Evolutionary conservation across 2,888 invertebrate genomes (phyloP), one percentile per base, ranked within the genome.

Genomic region (Drosophila heteroneura): DNA sequence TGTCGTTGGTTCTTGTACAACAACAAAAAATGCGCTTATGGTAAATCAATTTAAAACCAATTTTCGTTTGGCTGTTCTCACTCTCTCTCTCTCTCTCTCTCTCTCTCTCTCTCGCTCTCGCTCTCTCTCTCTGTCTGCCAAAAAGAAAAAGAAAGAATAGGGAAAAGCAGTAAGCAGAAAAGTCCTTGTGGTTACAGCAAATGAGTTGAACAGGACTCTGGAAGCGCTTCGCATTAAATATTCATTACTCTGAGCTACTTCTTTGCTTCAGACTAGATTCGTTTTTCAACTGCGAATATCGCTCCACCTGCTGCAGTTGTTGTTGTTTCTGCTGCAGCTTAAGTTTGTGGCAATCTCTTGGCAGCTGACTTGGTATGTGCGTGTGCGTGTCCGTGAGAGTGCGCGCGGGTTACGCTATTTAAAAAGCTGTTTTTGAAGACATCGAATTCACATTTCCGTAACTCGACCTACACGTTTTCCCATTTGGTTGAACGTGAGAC

Each of bases 1-100:
- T 60, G 67, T 60, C 66, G 56, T 58, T 72, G 51, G 59, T 56
- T 37, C 35, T 64, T 59, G 28, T 53, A 59, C 16, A 51, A 70
- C 66, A 74, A 70, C 32, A 30, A 57, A 37, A 57, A 39, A 57
- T 57, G 53, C 70, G 76, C 86, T 90, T 83, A 88, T 90, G 83
- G 79, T 88, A 88, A 88, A 88, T 88, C 90, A 90, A 88, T 88
- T 88, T 88, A 88, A 88, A 88, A 90, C 86, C 90, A 88, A 88
- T 88, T 88, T 90, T 83, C 77, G 70, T 78, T 74, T 77, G 51
- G 73, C 66, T 71, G 61, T 61, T 59, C 58, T 53, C 53, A 74
- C 76, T 63, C 14, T 22, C 22, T 26, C 41, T n/a, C 22, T 2
- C 14, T 16, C n/a, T n/a, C 14, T 22, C 22, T 16, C 37, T 59